These are phyloP conservation scores for Apodemus speciosus DNA, from an alignment of 2,113 vertebrate genomes.

Conservation along the genomic window DNA sequence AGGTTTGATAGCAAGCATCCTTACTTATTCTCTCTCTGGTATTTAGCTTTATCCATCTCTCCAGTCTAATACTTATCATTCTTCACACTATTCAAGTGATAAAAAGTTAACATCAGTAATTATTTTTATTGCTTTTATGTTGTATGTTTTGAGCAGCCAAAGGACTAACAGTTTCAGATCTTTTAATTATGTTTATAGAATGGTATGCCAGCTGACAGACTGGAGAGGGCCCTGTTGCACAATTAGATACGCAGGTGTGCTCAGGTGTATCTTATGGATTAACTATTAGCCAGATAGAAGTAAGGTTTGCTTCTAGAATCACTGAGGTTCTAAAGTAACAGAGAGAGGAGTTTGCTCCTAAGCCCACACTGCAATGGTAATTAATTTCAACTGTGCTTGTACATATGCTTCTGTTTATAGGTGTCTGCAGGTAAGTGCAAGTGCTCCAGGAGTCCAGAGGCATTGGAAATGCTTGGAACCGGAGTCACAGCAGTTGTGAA, in stretches of 20 bases:
- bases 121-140: background rate
- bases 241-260: background rate
- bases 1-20: background rate
- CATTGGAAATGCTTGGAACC: background rate
- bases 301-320: background rate
- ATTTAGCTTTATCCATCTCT: background rate
- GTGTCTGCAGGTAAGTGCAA: background rate
- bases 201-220: background rate
- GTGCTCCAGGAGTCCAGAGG: background rate
- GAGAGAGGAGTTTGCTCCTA: background rate
- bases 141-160: background rate
- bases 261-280: background rate
- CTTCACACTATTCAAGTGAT: background rate
- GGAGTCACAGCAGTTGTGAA: background rate
- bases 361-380: background rate
- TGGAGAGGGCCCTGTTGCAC: background rate
- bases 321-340: background rate
- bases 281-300: background rate
- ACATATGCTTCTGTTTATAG: background rate
- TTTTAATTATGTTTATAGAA: background rate
- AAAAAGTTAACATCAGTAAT: background rate
- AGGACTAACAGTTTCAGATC: background rate
- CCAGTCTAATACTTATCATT: background rate
- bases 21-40: background rate
- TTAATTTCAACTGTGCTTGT: background rate